Percentiles rank a stretch among this genome's conserved stretches.
phyloP scores from a whole-genome alignment of 2,888 invertebrate species.

The Xestia sexstrigata region DNA sequence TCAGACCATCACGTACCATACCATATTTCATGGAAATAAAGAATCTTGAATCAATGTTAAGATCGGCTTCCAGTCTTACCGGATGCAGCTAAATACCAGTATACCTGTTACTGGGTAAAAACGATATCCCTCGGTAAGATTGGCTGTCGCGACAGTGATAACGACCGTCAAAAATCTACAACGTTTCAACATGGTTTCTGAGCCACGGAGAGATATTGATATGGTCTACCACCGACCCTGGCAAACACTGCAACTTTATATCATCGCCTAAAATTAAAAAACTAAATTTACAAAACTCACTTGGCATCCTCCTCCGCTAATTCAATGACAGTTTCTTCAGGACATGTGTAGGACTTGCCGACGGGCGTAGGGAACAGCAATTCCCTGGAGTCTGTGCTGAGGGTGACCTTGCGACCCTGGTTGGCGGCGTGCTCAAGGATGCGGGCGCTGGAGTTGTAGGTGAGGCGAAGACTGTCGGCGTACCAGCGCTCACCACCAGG shows the following conservation, averaged over 20 bases:
- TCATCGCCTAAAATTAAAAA: background rate
- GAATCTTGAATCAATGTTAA: background rate
- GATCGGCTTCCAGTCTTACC: background rate
- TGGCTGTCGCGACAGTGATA: background rate
- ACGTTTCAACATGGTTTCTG: background rate
- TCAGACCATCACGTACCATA: too few species aligned
- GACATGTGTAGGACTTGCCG: slow-evolving; percentile 95
- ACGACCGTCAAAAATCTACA: background rate
- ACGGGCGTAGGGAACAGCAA: slow-evolving; percentile 96
- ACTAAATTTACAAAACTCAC: slow-evolving; percentile 71
- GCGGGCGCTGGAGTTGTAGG: slow-evolving; percentile 93
- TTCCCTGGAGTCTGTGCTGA: slow-evolving; percentile 90
- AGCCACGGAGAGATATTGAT: background rate
- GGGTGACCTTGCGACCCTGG: slow-evolving; percentile 87
- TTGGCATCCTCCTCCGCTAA: slow-evolving; percentile 90
- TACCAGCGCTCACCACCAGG: slow-evolving; percentile 98
- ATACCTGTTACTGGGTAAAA: background rate
- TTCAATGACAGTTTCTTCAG: slow-evolving; percentile 92
- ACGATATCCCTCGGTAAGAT: background rate
- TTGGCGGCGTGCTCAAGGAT: slow-evolving; percentile 91
- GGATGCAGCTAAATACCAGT: background rate
- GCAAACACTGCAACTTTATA: background rate
- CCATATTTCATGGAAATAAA: too few species aligned
- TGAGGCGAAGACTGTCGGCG: slow-evolving; percentile 94
- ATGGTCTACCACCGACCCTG: background rate